These are phyloP conservation scores for Percopsis omiscomaycus DNA, from an alignment of 2,797 vertebrate genomes.

Conservation along the genomic window DNA sequence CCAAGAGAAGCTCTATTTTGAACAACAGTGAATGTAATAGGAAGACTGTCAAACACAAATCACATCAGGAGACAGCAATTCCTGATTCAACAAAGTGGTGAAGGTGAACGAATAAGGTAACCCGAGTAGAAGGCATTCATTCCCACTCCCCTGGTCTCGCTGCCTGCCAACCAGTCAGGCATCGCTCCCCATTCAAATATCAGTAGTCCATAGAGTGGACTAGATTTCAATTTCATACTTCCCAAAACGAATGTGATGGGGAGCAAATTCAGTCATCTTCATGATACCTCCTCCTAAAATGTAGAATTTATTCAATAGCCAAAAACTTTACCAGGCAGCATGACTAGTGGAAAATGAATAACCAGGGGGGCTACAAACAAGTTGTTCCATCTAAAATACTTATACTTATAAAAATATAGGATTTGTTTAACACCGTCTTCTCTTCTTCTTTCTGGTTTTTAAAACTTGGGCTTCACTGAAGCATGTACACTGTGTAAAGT, in stretches of 20 bases:
- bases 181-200: too few relatives aligned
- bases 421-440: slow-evolving; percentile 44
- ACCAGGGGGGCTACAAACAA: slow-evolving; percentile 12
- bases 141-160: too few relatives aligned
- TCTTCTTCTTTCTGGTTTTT: slow-evolving; percentile 34
- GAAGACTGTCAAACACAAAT: slow-evolving; percentile 27
- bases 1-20: slow-evolving; percentile 25
- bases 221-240: too few relatives aligned
- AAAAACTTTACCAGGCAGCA: too few relatives aligned
- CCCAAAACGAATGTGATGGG: too few relatives aligned
- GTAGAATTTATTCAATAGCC: too few relatives aligned
- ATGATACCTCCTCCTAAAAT: too few relatives aligned
- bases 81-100: slow-evolving; percentile 37
- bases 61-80: slow-evolving; percentile 40
- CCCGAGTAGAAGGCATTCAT: too few relatives aligned
- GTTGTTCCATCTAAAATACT: slow-evolving; percentile 47
- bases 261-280: too few relatives aligned
- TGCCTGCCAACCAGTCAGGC: too few relatives aligned
- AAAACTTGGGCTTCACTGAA: slow-evolving; percentile 68
- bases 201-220: too few relatives aligned
- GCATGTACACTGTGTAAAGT: slow-evolving; percentile 64
- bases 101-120: slow-evolving; percentile 22
- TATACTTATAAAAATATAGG: slow-evolving; percentile 75
- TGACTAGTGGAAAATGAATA: too few relatives aligned
- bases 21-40: slow-evolving; percentile 22